Base-by-base conservation (phyloP, 2,113 vertebrate genomes). In the Hassar affinis region DNA sequence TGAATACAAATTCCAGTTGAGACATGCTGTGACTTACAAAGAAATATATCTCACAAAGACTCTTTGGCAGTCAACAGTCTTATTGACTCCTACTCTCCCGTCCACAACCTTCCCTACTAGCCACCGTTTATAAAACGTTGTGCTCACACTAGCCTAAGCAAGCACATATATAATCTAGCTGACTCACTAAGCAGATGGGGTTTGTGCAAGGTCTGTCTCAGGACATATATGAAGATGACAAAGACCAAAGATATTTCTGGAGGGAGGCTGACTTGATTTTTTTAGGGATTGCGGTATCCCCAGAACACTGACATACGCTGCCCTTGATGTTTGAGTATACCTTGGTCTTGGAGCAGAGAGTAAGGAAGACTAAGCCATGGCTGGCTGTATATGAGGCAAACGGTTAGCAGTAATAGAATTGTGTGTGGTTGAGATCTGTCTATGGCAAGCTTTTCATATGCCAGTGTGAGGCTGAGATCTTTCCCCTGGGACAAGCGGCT, bases 371-470 rank as follows among this genome's bases (percentile, higher is more conserved):
- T n/a, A 72, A 76, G 84, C 77, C 25, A 47, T 45, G 66, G 62
- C 52, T 86, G 62, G 52, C 25, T 47, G 57, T 30, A 90, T 88
- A 15, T 77, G 38, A 90, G 86, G 52, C 79, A 89, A 87, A 87
- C 86, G 86, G 83, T 86, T 89, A 86, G 88, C 82, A 87, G 88
- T 88, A 88, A 89, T 87, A 85, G 86, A 80, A 72, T 78, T 84
- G 84, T 87, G 86, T 85, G 84, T 80, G 75, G 80, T 85, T 85
- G 57, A 51, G 86, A 86, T 91, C 87, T 91, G 90, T 93, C 93
- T 93, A 92, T 85, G 59, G 68, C 9, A 66, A 83, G 87, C 86
- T 89, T 91, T 90, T 86, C 51, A n/a, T 83, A 86, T 87, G 51
- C 88, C 91, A 89, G 83, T 90, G 90, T 86, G 52, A 74, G 83